Evolutionary conservation across 2,888 invertebrate species (phyloP).

Genomic region (Thereva unica): DNA sequence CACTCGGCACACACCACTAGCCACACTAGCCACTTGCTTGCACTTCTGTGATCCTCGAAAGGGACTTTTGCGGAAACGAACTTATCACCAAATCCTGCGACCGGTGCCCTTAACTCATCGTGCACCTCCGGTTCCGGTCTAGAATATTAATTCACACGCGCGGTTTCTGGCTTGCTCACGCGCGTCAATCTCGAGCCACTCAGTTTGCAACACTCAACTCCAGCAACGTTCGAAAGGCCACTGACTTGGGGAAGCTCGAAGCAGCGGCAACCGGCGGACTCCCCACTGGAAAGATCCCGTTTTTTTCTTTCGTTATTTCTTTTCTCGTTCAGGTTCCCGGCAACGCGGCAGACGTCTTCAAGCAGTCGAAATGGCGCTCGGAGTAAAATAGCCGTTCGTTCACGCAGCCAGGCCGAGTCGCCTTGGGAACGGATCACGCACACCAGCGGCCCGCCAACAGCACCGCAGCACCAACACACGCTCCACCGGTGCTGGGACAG

Average conservation of each 20-base stretch:
- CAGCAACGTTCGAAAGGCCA: constrained; percentile 39
- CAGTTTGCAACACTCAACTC: constrained; percentile 12
- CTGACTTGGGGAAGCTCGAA: constrained; percentile 40
- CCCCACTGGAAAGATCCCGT: constrained; percentile 19
- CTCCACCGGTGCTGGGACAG: no score
- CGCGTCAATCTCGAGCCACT: constrained; percentile 6
- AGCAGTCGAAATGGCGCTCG: constrained; percentile 11
- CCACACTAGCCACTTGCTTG: not conserved
- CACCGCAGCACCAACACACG: no score
- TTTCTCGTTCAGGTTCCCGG: not conserved
- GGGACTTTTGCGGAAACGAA: constrained; percentile 9
- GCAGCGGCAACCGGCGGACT: constrained; percentile 24
- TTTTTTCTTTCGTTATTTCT: constrained; percentile 2
- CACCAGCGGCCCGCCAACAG: not conserved
- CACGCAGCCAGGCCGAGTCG: constrained; percentile 7
- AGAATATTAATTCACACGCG: constrained; percentile 1
- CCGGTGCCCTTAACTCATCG: constrained; percentile 4
- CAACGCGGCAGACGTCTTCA: constrained; percentile 1
- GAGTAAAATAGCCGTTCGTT: constrained; percentile 12
- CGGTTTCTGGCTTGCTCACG: constrained; percentile 15
- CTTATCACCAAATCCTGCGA: constrained; percentile 3
- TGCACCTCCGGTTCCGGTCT: not conserved
- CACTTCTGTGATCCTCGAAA: not conserved
- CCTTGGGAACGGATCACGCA: constrained; percentile 10
- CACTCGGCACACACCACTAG: constrained; percentile 7